phyloP scores from a whole-genome alignment of 2,113 vertebrate genomes.

The Laticauda colubrina region DNA sequence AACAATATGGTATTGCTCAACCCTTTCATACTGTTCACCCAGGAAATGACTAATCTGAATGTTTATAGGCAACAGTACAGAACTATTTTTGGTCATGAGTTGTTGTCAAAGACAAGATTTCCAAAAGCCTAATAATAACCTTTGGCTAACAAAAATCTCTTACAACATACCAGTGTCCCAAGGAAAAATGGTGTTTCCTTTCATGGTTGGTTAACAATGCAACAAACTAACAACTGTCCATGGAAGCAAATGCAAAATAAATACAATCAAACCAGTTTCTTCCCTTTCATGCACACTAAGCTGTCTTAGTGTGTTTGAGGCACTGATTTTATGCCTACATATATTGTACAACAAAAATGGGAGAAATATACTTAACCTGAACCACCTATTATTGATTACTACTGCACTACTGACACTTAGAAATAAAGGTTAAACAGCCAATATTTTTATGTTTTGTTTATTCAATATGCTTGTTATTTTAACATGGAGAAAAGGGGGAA shows the following conservation, averaged over 20 bases:
- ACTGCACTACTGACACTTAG: not conserved
- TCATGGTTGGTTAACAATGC: conserved; percentile 61
- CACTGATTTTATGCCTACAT: conserved; percentile 45
- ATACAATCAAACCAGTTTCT: conserved; percentile 33
- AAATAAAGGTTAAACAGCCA: conserved; percentile 17
- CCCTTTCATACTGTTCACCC: conserved; percentile 57
- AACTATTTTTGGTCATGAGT: conserved; percentile 66
- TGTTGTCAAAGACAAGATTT: conserved; percentile 63
- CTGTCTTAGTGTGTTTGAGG: conserved; percentile 50
- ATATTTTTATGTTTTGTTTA: conserved; percentile 8
- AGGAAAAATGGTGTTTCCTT: conserved; percentile 57
- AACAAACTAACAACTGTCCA: conserved; percentile 62
- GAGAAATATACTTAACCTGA: conserved; percentile 15
- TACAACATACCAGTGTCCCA: conserved; percentile 57
- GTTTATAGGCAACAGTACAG: conserved; percentile 60
- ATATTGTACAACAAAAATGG: conserved; percentile 14
- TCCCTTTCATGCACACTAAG: conserved; percentile 33
- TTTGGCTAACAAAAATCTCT: conserved; percentile 60
- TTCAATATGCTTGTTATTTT: not conserved
- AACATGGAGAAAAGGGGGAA: accelerated
- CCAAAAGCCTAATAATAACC: conserved; percentile 64
- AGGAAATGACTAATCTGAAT: conserved; percentile 67
- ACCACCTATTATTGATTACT: not conserved
- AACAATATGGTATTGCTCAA: conserved; percentile 30
- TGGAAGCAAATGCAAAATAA: conserved; percentile 61